Conservation (phyloP, 2,888 invertebrate species). For the Xestia c-nigrum region DNA sequence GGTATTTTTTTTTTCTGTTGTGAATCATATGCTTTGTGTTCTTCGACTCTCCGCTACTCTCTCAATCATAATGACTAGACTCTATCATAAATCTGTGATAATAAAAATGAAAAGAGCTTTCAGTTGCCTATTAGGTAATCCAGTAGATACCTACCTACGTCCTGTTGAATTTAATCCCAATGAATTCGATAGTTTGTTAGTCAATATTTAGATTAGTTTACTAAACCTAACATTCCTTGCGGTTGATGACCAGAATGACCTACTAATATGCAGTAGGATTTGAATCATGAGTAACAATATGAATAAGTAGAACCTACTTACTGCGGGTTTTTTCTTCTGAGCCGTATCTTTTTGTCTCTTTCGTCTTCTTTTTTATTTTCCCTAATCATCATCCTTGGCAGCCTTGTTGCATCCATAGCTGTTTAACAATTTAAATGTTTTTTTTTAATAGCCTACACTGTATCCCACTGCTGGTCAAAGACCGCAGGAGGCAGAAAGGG, state of each 20-base stretch:
- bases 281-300: background rate
- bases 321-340: background rate
- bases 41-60: background rate
- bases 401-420: background rate
- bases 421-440: too few species aligned
- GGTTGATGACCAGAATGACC: conserved; percentile 32
- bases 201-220: background rate
- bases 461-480: too few species aligned
- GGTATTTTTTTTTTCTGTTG: background rate
- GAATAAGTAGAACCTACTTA: background rate
- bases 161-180: background rate
- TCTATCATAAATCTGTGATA: background rate
- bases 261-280: background rate
- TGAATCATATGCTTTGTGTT: background rate
- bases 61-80: background rate
- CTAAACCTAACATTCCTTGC: conserved; percentile 6
- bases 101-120: background rate
- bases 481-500: too few species aligned
- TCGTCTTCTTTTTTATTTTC: background rate
- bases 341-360: background rate
- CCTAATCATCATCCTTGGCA: background rate
- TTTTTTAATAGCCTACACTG: too few species aligned
- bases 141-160: background rate
- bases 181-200: background rate
- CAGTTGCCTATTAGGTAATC: background rate